Evolutionary conservation across 2,113 vertebrate species (phyloP).

Genomic region (Atlantisia rogersi): DNA sequence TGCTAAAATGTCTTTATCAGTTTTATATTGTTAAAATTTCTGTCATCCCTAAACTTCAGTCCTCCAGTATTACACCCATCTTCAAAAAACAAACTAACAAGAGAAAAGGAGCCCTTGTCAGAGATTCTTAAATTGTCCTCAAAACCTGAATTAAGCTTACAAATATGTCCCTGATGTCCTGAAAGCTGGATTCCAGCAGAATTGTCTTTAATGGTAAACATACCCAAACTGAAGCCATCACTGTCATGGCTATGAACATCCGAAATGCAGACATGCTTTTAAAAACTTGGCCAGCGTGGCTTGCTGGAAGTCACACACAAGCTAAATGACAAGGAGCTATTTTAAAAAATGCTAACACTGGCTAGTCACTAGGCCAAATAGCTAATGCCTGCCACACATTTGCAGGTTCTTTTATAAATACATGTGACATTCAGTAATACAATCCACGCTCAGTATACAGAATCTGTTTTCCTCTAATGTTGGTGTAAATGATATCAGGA

Average conservation of each 20-base stretch:
- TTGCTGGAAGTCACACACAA: background rate
- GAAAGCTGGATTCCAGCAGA: background rate
- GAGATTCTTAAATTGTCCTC: background rate
- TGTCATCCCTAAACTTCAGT: background rate
- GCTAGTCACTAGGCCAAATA: background rate
- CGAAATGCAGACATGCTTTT: background rate
- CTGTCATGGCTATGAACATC: background rate
- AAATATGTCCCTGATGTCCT: background rate
- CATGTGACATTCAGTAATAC: background rate
- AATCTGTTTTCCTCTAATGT: background rate
- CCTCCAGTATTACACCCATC: background rate
- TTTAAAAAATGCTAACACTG: background rate
- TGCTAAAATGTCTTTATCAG: background rate
- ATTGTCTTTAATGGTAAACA: background rate
- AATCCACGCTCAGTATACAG: background rate
- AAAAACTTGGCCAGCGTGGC: background rate
- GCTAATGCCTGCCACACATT: background rate
- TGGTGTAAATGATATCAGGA: slow-evolving; percentile 34
- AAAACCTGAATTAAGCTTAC: background rate
- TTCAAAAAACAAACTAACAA: background rate
- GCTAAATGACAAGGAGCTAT: background rate
- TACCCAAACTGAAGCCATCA: background rate
- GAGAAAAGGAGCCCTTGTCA: background rate
- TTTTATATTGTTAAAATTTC: background rate
- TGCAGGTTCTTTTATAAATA: background rate